phyloP scores from a whole-genome alignment of 2,888 invertebrate genomes.

The Plebejus anna region DNA sequence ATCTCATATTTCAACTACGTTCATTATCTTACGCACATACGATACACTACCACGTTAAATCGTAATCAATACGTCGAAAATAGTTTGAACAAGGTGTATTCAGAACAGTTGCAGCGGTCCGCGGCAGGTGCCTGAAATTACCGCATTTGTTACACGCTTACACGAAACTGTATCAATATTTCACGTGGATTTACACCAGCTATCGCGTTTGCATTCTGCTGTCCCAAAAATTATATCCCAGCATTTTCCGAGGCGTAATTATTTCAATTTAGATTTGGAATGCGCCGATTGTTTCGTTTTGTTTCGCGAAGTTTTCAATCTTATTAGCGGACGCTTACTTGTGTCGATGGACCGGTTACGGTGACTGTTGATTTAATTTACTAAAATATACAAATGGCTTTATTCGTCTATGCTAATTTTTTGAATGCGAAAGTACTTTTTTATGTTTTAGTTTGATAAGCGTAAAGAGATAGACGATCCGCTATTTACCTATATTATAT shows the following conservation, averaged over 20 bases:
- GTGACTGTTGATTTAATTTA: neutral
- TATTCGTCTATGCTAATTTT: neutral
- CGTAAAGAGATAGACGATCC: too few species aligned
- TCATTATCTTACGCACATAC: neutral
- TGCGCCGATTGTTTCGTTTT: constrained; percentile 1
- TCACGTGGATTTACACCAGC: constrained; percentile 77
- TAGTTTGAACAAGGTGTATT: constrained; percentile 58
- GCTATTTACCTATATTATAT: too few species aligned
- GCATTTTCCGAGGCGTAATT: constrained; percentile 2
- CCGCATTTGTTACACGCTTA: constrained; percentile 80
- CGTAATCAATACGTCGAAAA: constrained; percentile 43
- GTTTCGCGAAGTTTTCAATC: constrained; percentile 1
- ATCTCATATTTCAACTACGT: neutral
- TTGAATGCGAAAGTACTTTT: too few species aligned
- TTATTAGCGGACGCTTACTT: neutral
- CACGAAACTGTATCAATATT: constrained; percentile 80
- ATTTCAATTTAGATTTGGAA: constrained; percentile 6
- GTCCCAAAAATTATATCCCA: constrained; percentile 50
- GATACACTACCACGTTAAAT: constrained; percentile 3
- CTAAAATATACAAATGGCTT: neutral
- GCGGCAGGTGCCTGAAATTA: constrained; percentile 77
- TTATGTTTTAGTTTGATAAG: too few species aligned
- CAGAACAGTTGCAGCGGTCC: constrained; percentile 64
- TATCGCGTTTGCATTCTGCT: constrained; percentile 69
- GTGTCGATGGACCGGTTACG: neutral